Evolutionary conservation across 2,113 vertebrate genomes (phyloP).

Genomic region (Pseudorasbora parva): DNA sequence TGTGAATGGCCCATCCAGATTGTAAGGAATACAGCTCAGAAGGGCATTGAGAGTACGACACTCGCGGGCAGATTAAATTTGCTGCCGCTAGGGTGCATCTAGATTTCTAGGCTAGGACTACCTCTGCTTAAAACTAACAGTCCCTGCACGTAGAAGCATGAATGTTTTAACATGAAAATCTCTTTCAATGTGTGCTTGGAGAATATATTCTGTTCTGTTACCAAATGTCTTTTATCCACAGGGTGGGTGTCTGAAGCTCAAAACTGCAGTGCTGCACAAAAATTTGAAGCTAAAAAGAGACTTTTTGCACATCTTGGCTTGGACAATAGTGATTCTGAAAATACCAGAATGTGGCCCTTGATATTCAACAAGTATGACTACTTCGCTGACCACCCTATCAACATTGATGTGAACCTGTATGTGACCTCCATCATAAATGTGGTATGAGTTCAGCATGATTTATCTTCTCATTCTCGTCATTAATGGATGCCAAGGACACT

Average conservation of each 20-base stretch:
- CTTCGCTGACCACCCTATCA: fast-evolving
- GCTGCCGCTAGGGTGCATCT: too few species aligned
- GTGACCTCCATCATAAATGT: neutral
- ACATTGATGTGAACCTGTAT: neutral
- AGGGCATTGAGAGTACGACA: too few species aligned
- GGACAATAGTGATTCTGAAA: neutral
- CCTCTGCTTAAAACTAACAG: too few species aligned
- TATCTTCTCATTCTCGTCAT: neutral
- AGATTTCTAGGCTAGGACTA: too few species aligned
- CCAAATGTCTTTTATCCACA: neutral
- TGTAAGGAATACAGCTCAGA: too few species aligned
- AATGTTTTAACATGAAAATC: too few species aligned
- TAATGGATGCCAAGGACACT: neutral
- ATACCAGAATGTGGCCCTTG: neutral
- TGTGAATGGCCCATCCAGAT: too few species aligned
- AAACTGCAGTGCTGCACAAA: neutral
- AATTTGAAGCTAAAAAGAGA: neutral
- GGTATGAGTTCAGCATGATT: neutral
- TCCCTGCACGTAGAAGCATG: too few species aligned
- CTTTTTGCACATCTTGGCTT: neutral
- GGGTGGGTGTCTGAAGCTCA: neutral
- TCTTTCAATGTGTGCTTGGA: neutral
- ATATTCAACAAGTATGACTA: too few species aligned
- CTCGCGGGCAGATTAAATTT: too few species aligned
- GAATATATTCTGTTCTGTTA: neutral